phyloP scores from a whole-genome alignment of 2,888 invertebrate species.

The Agelastica alni region DNA sequence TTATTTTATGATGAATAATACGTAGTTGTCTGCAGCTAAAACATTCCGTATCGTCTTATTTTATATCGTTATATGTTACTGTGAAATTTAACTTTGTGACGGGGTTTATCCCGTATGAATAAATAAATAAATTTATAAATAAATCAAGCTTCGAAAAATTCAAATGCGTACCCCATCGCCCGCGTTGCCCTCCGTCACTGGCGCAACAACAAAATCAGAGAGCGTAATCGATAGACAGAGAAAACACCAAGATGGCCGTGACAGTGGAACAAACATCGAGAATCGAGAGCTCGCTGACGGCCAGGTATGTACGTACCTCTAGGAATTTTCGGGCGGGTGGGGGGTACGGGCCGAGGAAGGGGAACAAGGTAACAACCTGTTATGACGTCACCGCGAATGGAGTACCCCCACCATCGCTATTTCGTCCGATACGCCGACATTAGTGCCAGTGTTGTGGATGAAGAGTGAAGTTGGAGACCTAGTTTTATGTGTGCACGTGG shows the following conservation, averaged over 20 bases:
- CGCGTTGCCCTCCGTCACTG: constrained; percentile 11
- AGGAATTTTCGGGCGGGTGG: constrained; percentile 47
- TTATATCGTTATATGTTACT: too few species aligned
- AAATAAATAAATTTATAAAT: too few species aligned
- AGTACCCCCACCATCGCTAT: constrained; percentile 37
- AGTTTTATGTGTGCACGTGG: constrained; percentile 29
- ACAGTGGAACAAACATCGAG: constrained; percentile 50
- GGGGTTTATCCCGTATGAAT: too few species aligned
- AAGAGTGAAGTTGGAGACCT: constrained; percentile 31
- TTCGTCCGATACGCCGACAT: constrained; percentile 26
- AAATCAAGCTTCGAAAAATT: too few species aligned
- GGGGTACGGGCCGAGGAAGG: constrained; percentile 14
- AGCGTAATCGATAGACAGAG: constrained; percentile 27
- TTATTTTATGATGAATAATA: too few species aligned
- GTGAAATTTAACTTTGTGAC: too few species aligned
- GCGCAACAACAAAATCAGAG: constrained; percentile 31
- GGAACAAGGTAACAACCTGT: constrained; percentile 57
- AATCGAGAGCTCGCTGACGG: constrained; percentile 33
- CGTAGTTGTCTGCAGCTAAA: too few species aligned
- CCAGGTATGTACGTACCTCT: constrained; percentile 49
- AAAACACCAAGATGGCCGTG: constrained; percentile 53
- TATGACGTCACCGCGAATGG: constrained; percentile 53
- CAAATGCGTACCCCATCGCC: neutral
- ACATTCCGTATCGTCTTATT: too few species aligned
- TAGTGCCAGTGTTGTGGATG: constrained; percentile 36